Percentiles rank a stretch among this genome's conserved stretches.
These are phyloP conservation scores for Gasteruption jaculator DNA, from an alignment of 2,888 invertebrate species.

Conservation along the genomic window DNA sequence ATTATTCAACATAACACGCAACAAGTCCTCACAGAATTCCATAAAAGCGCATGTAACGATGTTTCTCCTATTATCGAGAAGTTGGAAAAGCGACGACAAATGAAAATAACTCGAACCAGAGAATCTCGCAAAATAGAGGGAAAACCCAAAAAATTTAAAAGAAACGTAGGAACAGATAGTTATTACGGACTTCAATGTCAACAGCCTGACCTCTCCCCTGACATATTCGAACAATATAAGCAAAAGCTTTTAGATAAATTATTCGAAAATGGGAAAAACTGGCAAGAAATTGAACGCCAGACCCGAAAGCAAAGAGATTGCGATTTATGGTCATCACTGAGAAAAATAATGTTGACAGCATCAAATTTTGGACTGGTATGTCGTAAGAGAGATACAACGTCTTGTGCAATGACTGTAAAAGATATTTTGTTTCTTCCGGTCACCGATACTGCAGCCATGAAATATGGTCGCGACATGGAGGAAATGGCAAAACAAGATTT, in stretches of 20 bases:
- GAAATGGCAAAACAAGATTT: slow-evolving; percentile 18
- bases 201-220: slow-evolving; percentile 18
- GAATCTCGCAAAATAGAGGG: background rate
- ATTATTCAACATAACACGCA: no score
- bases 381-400: slow-evolving; percentile 19
- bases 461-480: slow-evolving; percentile 23
- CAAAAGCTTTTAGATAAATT: slow-evolving; percentile 8
- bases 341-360: slow-evolving; percentile 19
- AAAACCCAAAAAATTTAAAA: no score
- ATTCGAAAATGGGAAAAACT: slow-evolving; percentile 3
- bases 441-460: slow-evolving; percentile 14
- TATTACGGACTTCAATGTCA: slow-evolving; percentile 22
- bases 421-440: slow-evolving; percentile 19
- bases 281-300: slow-evolving; percentile 9
- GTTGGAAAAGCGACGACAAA: slow-evolving; percentile 14
- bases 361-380: slow-evolving; percentile 22
- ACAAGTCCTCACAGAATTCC: no score
- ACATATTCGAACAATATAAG: slow-evolving; percentile 5
- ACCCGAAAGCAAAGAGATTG: slow-evolving; percentile 10
- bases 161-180: slow-evolving; percentile 11
- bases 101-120: slow-evolving; percentile 7
- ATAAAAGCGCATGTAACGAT: no score
- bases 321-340: slow-evolving; percentile 5
- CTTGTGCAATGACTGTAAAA: no score
- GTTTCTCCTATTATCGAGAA: slow-evolving; percentile 4